These are phyloP conservation scores for Drosophila algonquin DNA, from an alignment of 2,888 invertebrate genomes.

Conservation along the genomic window DNA sequence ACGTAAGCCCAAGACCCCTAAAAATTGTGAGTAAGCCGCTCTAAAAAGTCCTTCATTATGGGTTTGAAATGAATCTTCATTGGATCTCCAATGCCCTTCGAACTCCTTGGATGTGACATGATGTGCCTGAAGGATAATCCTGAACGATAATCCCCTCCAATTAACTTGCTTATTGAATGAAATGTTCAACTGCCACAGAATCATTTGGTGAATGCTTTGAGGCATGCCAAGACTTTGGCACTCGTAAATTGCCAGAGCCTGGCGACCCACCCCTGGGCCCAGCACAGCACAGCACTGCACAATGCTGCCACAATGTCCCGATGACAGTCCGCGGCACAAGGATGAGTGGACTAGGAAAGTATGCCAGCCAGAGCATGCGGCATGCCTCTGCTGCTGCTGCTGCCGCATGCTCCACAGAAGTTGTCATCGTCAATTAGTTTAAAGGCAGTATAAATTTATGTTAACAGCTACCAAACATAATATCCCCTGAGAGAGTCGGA, in stretches of 20 bases:
- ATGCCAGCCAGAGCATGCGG: conserved; percentile 44
- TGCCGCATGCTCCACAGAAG: conserved; percentile 54
- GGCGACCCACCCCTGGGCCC: conserved; percentile 33
- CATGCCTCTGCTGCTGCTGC: conserved; percentile 22
- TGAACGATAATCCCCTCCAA: conserved; percentile 15
- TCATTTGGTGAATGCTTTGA: conserved; percentile 29
- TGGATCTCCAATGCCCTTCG: too few relatives aligned
- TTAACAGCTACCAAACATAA: conserved; percentile 66
- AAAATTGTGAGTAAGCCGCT: too few relatives aligned
- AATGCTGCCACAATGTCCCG: conserved; percentile 38
- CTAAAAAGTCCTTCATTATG: too few relatives aligned
- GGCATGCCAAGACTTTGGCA: conserved; percentile 39
- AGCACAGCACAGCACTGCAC: background rate
- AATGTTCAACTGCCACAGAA: conserved; percentile 34
- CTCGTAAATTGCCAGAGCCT: conserved; percentile 52
- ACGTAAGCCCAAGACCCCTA: too few relatives aligned
- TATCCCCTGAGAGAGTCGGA: conserved; percentile 49
- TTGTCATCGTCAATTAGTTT: conserved; percentile 74
- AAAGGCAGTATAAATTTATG: conserved; percentile 73
- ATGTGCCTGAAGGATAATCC: too few relatives aligned
- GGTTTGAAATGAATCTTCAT: too few relatives aligned
- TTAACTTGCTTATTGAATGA: conserved; percentile 22
- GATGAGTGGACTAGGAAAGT: conserved; percentile 43
- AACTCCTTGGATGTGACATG: too few relatives aligned
- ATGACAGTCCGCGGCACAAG: conserved; percentile 28